Conservation (phyloP, 2,888 invertebrate species). For the Serrognathus titanus region DNA sequence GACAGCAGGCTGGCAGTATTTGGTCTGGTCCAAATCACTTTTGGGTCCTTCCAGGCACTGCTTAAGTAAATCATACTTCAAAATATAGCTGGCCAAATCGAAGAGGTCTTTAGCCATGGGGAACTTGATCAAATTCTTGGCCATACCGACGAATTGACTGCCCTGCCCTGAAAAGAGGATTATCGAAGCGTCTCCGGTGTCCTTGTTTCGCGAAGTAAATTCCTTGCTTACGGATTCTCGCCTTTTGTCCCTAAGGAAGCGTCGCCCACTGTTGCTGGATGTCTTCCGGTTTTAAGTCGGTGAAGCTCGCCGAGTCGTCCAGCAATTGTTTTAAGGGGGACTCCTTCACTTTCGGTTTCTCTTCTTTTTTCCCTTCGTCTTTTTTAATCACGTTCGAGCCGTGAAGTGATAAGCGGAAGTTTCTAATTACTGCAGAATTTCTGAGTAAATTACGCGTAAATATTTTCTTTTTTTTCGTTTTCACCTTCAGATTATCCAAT, state of each 20-base stretch:
- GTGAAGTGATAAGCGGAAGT: neutral
- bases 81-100: slow-evolving; percentile 70
- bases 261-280: slow-evolving; percentile 61
- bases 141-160: slow-evolving; percentile 88
- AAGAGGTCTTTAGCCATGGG: slow-evolving; percentile 79
- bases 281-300: slow-evolving; percentile 48
- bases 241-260: slow-evolving; percentile 56
- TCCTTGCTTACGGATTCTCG: slow-evolving; percentile 43
- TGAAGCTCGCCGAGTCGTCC: slow-evolving; percentile 59
- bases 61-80: slow-evolving; percentile 77
- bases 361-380: neutral
- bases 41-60: slow-evolving; percentile 81
- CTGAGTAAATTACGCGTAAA: neutral
- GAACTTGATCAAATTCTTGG: slow-evolving; percentile 64
- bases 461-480: neutral
- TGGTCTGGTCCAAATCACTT: slow-evolving; percentile 69
- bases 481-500: neutral
- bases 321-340: slow-evolving; percentile 57
- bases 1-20: slow-evolving; percentile 83
- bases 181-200: slow-evolving; percentile 66
- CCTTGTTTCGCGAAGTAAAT: slow-evolving; percentile 41
- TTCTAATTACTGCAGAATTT: neutral
- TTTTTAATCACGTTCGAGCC: neutral
- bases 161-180: slow-evolving; percentile 93
- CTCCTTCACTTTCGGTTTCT: slow-evolving; percentile 26